Evolutionary conservation across 2,797 vertebrate genomes (phyloP).

Genomic region (Clarias fuscus): DNA sequence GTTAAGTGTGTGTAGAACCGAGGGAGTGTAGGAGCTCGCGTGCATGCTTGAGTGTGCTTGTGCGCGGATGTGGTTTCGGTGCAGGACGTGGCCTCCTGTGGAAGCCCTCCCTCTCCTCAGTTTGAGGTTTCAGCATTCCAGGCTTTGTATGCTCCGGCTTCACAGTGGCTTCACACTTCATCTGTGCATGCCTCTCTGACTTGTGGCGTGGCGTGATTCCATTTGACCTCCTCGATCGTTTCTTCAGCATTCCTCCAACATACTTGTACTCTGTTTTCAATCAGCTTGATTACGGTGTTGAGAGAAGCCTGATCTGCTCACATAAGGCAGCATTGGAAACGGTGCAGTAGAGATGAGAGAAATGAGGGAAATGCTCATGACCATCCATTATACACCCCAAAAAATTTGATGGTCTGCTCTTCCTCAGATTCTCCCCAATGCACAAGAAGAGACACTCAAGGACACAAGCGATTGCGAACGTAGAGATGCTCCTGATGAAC

Average conservation of each 20-base stretch:
- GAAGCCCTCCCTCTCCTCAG: neutral
- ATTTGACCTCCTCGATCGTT: constrained; percentile 35
- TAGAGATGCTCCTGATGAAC: neutral
- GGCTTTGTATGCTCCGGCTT: neutral
- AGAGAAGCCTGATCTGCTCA: no score
- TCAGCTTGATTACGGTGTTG: neutral
- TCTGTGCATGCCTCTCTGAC: constrained; percentile 14
- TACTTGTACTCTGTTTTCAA: neutral
- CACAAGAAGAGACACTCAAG: neutral
- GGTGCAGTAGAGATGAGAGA: neutral
- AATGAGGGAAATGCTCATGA: neutral
- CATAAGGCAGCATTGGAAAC: neutral
- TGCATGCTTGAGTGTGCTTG: neutral
- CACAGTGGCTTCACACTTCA: neutral
- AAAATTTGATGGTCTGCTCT: neutral
- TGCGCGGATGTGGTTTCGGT: constrained; percentile 10
- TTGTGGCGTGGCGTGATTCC: neutral
- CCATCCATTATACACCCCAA: neutral
- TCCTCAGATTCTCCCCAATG: constrained; percentile 17
- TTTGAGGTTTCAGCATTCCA: constrained; percentile 21
- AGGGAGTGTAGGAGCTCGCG: neutral
- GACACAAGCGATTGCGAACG: neutral
- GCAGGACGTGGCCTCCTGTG: neutral
- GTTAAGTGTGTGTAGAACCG: neutral
- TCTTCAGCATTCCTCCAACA: constrained; percentile 51